These are phyloP conservation scores for Aptenodytes patagonicus DNA, from an alignment of 2,113 vertebrate species.

Conservation along the genomic window DNA sequence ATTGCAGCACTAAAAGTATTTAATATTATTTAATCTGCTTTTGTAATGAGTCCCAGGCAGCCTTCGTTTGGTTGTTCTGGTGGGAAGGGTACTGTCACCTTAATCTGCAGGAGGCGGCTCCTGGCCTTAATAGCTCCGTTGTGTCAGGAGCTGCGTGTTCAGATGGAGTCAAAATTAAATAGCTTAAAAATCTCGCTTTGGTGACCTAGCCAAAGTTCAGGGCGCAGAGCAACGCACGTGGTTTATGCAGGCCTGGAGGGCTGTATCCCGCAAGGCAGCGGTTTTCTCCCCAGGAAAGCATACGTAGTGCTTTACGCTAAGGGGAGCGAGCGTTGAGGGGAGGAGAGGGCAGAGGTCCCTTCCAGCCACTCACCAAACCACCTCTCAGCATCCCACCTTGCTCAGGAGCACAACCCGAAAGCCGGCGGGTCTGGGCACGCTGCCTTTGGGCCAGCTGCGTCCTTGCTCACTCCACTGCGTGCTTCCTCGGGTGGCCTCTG, in stretches of 20 bases:
- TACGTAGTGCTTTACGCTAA: not conserved
- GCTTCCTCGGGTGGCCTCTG: not conserved
- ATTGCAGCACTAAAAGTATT: not conserved
- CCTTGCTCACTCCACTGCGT: accelerated
- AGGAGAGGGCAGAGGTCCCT: not conserved
- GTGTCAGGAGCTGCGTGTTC: not conserved
- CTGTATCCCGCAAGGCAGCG: not conserved
- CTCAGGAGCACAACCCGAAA: not conserved
- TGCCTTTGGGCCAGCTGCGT: too few relatives aligned
- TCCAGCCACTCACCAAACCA: not conserved
- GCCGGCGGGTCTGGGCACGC: not conserved
- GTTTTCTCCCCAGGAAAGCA: not conserved
- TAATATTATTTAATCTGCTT: not conserved
- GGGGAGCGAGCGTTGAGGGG: not conserved
- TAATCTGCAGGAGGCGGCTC: not conserved
- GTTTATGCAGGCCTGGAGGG: not conserved
- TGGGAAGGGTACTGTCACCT: not conserved
- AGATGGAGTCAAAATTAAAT: not conserved
- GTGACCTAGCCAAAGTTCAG: not conserved
- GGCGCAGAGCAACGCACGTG: accelerated
- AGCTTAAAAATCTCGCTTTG: not conserved
- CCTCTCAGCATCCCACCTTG: not conserved
- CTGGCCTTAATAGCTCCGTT: not conserved
- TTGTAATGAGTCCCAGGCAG: not conserved
- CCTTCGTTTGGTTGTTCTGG: not conserved